Base-by-base conservation (phyloP, 2,797 vertebrate genomes). In the Rhynchotus rufescens region DNA sequence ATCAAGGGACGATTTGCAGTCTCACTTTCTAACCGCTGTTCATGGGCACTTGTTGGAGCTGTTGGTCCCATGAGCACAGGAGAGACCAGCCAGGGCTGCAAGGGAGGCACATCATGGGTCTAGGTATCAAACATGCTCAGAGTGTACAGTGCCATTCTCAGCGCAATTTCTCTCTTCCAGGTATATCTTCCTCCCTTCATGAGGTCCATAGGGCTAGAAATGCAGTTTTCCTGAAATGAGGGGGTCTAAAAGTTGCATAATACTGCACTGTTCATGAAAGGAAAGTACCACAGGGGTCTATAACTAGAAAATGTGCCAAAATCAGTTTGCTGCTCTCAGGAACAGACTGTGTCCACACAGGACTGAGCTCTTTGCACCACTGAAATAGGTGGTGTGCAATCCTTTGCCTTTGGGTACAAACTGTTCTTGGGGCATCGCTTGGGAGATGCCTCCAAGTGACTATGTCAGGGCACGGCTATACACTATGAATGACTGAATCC, bases 121-220 rank as follows among this genome's bases (percentile, higher is more conserved):
- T 30, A 54, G 52, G 52, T 54, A 54, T 28, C 16, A 30, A 54
- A 17, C 52, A 54, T 4, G 19, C 52, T 54, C 52, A 30, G 9
- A 54, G 51, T 26, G 28, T 52, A 45, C 9, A 36, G 4, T 34
- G n/a, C 23, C 8, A 30, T 14, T 20, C 28, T 20, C 28, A 30
- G 11, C 0, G 0, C 25, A 34, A 32, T 42, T 51, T 54, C 17
- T 28, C 17, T 54, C 9, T 1, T 30, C 59, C 45, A 66, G 30
- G 52, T 15, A 36, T 17, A 10, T 77, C 32, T 54, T 60, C 21
- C 12, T 77, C 9, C 12, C 9, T 51, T 25, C 1, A 1, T 47
- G 21, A 86, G 64, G 32, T 65, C 45, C 59, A 34, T 6, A 17
- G 12, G 44, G 64, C 60, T 12, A 60, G 51, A 72, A 86, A 54